phyloP scores from a whole-genome alignment of 2,888 invertebrate species.

The Sminthurinus aureus region DNA sequence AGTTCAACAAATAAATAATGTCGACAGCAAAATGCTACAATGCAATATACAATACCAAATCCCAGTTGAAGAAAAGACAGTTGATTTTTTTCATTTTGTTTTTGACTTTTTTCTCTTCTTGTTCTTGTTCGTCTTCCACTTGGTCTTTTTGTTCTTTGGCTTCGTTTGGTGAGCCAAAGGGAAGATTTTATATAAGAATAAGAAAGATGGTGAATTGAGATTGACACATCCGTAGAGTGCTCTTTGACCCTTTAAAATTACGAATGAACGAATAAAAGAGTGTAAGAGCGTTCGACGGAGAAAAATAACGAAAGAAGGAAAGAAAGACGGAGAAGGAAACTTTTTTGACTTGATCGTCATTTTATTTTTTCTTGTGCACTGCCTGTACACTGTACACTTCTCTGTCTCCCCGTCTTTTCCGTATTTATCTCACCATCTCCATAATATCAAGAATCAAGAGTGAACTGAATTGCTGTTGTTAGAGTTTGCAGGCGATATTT shows the following conservation, averaged over 20 bases:
- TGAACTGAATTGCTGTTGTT: too few species aligned
- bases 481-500: too few species aligned
- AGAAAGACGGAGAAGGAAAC: slow-evolving; percentile 6
- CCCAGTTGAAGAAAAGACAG: too few species aligned
- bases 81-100: not conserved
- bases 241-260: slow-evolving; percentile 35
- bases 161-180: not conserved
- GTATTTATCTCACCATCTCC: slow-evolving; percentile 26
- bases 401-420: not conserved
- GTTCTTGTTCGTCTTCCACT: not conserved
- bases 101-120: not conserved
- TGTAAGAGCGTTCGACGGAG: too few species aligned
- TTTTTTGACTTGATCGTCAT: not conserved
- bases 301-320: too few species aligned
- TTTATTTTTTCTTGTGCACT: not conserved
- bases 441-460: not conserved
- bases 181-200: slow-evolving; percentile 17
- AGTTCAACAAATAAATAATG: too few species aligned
- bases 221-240: slow-evolving; percentile 44
- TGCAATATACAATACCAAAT: not conserved
- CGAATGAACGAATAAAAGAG: too few species aligned
- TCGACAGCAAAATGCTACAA: too few species aligned
- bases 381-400: not conserved
- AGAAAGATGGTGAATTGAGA: slow-evolving; percentile 39
- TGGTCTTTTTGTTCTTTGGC: not conserved